A percentile compares a stretch with the other conserved stretches of the same genome.
Conservation (phyloP, 2,113 vertebrate species). For the Saccopteryx leptura region DNA sequence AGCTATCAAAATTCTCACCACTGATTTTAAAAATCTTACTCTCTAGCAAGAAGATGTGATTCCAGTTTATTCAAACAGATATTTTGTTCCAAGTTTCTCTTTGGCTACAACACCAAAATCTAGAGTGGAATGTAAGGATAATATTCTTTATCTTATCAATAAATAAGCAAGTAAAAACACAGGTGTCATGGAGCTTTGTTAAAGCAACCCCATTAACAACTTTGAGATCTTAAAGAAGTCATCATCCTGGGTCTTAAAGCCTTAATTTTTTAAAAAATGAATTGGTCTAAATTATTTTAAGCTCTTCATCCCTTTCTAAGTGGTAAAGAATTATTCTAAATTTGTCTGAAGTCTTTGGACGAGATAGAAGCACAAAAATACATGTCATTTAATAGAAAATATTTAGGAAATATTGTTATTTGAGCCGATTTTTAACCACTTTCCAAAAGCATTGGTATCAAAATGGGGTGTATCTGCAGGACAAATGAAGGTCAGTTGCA, state of each 20-base stretch:
- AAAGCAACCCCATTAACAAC: background rate
- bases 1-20: slow-evolving; percentile 15
- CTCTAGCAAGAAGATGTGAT: background rate
- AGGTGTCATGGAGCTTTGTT: background rate
- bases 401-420: background rate
- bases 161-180: slow-evolving; percentile 5
- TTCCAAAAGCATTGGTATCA: background rate
- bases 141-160: background rate
- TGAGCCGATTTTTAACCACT: background rate
- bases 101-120: slow-evolving; percentile 2
- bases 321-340: background rate
- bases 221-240: background rate
- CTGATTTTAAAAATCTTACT: slow-evolving; percentile 7
- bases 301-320: background rate
- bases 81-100: background rate
- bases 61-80: background rate
- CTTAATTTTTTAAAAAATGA: slow-evolving; percentile 5
- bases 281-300: background rate
- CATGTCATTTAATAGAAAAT: background rate
- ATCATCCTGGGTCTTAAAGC: background rate
- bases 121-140: background rate
- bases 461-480: background rate
- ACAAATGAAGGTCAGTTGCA: background rate
- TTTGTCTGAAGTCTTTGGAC: background rate
- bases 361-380: background rate